Base-by-base conservation (phyloP, 1,140 invertebrate species). In the Octopus bimaculoides region DNA sequence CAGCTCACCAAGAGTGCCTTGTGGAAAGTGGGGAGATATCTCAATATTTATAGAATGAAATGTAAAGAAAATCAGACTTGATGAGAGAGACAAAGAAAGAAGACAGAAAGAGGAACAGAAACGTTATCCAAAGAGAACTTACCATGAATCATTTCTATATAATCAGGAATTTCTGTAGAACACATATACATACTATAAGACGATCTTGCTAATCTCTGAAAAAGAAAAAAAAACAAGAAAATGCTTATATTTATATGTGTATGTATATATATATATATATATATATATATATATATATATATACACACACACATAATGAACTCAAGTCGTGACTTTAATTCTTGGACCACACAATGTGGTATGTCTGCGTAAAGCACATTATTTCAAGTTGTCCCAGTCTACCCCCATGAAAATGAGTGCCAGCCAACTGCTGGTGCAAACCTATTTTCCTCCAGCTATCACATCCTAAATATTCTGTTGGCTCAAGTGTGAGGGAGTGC, bases 211-310 rank as follows among this genome's bases (percentile, higher is more conserved):
- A 71, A 71, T 71, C 26, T 71, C 66, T 71, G 66, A 71, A 71
- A 71, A 71, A 71, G 14, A 12, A 61, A 71, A 9, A 14, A 71
- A 71, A 71, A 71, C 5, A 71, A 71, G 9, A 61, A 12, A 9
- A 61, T 9, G 17, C 17, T 61, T 17, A 61, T 9, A 61, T 7
- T 9, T 17, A 61, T 61, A 9, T 17, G 7, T 61, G 56, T 17
- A 61, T 61, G 17, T 61, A 61, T 61, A 61, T 61, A 61, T 61
- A 61, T 61, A 61, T 61, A 61, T 61, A 61, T 61, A 61, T 61
- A 61, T 61, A 61, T 61, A 61, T 61, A 61, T 9, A 17, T 9
- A 61, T 61, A 7, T 17, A 61, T 12, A 17, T 61, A 61, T 61
- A 12, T 1, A 17, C 9, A 9, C 17, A 61, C 9, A 61, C 9